phyloP scores from a whole-genome alignment of 2,888 invertebrate genomes.

The Leucoma salicis region DNA sequence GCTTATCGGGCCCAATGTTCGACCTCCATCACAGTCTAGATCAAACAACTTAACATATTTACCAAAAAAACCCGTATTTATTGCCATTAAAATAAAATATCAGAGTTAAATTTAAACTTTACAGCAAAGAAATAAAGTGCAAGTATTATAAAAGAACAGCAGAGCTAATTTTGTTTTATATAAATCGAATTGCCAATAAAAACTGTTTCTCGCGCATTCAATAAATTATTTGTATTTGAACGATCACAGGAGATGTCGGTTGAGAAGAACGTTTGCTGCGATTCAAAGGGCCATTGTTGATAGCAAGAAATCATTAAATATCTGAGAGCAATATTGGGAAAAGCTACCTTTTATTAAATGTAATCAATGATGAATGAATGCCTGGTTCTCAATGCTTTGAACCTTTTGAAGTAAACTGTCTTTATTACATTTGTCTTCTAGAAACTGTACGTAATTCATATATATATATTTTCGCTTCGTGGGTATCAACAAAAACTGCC shows the following conservation, averaged over 20 bases:
- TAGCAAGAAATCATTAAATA: not conserved
- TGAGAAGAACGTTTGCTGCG: slow-evolving; percentile 14
- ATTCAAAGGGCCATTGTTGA: slow-evolving; percentile 19
- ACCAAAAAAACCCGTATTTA: slow-evolving; percentile 12
- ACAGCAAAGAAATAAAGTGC: not conserved
- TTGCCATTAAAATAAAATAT: not conserved
- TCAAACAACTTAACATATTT: slow-evolving; percentile 41
- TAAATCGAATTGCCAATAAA: slow-evolving; percentile 37
- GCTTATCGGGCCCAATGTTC: slow-evolving; percentile 32
- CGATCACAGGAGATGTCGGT: slow-evolving; percentile 22
- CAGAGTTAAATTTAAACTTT: slow-evolving; percentile 11
- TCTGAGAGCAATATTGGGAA: slow-evolving; percentile 2
- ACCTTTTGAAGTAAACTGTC: not conserved
- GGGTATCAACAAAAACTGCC: too few species aligned
- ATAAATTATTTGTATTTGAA: slow-evolving; percentile 39
- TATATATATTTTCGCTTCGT: too few species aligned
- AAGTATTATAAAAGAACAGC: not conserved
- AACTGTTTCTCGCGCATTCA: slow-evolving; percentile 33
- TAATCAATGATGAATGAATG: slow-evolving; percentile 4
- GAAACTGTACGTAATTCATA: too few species aligned
- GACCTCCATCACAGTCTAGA: slow-evolving; percentile 39
- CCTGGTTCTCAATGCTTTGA: not conserved
- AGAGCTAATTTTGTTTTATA: slow-evolving; percentile 12
- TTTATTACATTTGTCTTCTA: not conserved
- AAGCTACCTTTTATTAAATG: slow-evolving; percentile 4